A percentile compares a stretch with the other conserved stretches of the same genome.
These are phyloP conservation scores for Eupithecia inturbata DNA, from an alignment of 2,888 invertebrate species.

Conservation along the genomic window DNA sequence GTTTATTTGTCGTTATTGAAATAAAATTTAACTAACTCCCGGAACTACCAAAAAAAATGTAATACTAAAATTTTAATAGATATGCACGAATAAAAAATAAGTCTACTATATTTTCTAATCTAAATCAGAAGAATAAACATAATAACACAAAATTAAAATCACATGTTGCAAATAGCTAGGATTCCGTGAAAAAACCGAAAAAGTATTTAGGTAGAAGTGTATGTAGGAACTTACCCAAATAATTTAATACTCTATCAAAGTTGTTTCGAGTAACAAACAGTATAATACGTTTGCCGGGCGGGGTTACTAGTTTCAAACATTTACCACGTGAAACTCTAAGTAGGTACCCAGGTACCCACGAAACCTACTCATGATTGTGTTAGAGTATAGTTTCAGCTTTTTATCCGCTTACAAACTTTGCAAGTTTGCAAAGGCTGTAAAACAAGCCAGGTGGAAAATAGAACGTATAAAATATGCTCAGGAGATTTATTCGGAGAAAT, in stretches of 20 bases:
- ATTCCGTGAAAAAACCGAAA: too few relatives aligned
- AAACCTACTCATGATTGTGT: slow-evolving; percentile 11
- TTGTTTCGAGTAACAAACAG: neutral
- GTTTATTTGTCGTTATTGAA: too few relatives aligned
- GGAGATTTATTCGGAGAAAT: slow-evolving; percentile 15
- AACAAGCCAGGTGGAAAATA: slow-evolving; percentile 31
- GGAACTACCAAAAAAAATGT: too few relatives aligned
- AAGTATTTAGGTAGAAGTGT: neutral
- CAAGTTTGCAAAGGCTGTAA: slow-evolving; percentile 32
- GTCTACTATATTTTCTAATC: too few relatives aligned
- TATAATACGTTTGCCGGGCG: neutral
- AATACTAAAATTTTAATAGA: too few relatives aligned
- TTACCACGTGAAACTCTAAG: neutral
- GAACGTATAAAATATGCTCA: slow-evolving; percentile 29
- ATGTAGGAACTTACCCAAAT: neutral
- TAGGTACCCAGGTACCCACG: neutral
- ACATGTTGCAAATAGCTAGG: neutral
- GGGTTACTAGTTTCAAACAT: neutral
- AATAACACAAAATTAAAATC: neutral
- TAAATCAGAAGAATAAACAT: too few relatives aligned
- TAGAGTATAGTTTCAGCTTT: slow-evolving; percentile 25
- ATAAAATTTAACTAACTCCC: too few relatives aligned
- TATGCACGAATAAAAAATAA: too few relatives aligned
- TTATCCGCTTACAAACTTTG: slow-evolving; percentile 34
- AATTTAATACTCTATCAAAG: neutral